These are phyloP conservation scores for Phoeniculus purpureus DNA, from an alignment of 2,797 vertebrate species.

Conservation along the genomic window DNA sequence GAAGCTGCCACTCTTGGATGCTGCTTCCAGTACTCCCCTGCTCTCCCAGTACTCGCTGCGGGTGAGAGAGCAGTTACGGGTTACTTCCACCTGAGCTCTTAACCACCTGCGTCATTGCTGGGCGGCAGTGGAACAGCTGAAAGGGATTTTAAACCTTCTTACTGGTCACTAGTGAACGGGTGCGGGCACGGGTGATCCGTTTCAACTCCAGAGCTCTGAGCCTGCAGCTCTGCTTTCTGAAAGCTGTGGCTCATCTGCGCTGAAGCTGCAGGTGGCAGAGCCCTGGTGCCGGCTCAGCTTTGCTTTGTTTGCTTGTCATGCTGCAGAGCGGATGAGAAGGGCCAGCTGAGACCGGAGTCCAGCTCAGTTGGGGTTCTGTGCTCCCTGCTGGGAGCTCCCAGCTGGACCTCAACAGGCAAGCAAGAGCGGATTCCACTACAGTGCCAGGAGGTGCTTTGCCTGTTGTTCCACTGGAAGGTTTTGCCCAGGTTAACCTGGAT, in stretches of 20 bases:
- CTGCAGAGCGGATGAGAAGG: not conserved
- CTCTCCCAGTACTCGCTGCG: not conserved
- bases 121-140: not conserved
- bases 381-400: not conserved
- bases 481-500: not conserved
- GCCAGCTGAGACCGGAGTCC: slow-evolving; percentile 35
- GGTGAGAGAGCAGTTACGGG: not conserved
- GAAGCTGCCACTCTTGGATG: not conserved
- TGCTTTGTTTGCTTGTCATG: slow-evolving; percentile 34
- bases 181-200: not conserved
- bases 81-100: not conserved
- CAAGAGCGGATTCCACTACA: not conserved
- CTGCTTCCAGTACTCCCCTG: not conserved
- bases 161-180: not conserved
- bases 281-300: not conserved
- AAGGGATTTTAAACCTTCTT: not conserved
- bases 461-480: not conserved
- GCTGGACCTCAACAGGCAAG: not conserved
- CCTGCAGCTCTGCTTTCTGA: not conserved
- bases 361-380: not conserved
- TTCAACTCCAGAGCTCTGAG: not conserved
- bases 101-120: not conserved
- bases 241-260: not conserved
- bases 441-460: not conserved
- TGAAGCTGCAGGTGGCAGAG: not conserved